phyloP scores from a whole-genome alignment of 2,113 vertebrate species.

The Condylura cristata region DNA sequence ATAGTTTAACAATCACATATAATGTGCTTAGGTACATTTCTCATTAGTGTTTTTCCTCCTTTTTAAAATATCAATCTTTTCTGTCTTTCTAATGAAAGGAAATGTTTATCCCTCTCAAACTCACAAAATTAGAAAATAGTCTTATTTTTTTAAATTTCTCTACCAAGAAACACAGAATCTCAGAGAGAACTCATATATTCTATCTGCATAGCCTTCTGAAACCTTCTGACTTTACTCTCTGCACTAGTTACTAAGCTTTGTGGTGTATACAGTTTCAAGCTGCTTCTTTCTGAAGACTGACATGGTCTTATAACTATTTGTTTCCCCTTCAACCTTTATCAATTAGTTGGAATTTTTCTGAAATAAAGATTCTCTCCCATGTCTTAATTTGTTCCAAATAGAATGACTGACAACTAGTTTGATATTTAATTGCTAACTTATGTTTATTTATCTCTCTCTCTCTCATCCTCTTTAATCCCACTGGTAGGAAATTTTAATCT shows the following conservation, averaged over 20 bases:
- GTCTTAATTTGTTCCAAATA: neutral
- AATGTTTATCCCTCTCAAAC: neutral
- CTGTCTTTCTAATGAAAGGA: neutral
- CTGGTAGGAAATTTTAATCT: neutral
- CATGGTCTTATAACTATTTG: neutral
- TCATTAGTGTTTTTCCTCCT: neutral
- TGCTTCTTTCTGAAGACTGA: neutral
- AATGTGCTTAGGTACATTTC: accelerated
- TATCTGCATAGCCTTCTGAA: neutral
- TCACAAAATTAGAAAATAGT: neutral
- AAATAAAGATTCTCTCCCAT: neutral
- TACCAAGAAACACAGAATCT: neutral
- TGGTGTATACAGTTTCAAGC: neutral
- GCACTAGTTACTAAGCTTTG: neutral
- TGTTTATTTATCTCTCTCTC: accelerated
- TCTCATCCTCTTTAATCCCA: neutral
- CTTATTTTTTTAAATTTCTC: neutral
- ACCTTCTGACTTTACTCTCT: neutral
- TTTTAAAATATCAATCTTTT: neutral
- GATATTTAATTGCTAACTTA: neutral
- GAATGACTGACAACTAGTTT: neutral
- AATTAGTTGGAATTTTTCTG: neutral
- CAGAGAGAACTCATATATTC: neutral
- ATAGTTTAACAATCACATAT: neutral
- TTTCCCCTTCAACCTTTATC: neutral